Percentiles rank a stretch among this genome's conserved stretches.
These are phyloP conservation scores for Blennius ocellaris DNA, from an alignment of 2,113 vertebrate genomes.

Conservation along the genomic window DNA sequence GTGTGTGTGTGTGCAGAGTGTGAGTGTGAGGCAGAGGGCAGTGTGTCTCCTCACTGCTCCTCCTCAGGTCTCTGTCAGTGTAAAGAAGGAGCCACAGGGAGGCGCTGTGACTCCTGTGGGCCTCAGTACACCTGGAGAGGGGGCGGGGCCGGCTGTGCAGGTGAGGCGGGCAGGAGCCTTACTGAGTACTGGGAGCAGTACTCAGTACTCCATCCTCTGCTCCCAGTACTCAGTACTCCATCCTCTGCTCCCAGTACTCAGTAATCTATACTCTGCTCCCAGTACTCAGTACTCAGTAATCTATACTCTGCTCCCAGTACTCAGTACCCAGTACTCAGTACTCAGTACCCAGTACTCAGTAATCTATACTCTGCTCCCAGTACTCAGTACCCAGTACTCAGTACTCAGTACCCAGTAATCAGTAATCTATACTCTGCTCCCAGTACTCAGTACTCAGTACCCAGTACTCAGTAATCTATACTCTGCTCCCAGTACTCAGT, in stretches of 20 bases:
- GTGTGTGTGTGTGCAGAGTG: constrained; percentile 83
- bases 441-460: not conserved
- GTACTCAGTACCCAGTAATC: too few species aligned
- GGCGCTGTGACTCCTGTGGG: constrained; percentile 91
- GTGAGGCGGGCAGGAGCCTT: constrained; percentile 30
- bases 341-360: too few species aligned
- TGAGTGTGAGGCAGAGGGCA: constrained; percentile 89
- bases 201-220: not conserved
- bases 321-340: too few species aligned
- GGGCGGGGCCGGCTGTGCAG: constrained; percentile 76
- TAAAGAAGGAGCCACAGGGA: constrained; percentile 85
- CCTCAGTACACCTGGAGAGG: constrained; percentile 92
- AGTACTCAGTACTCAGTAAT: not conserved
- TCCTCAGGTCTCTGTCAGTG: constrained; percentile 93
- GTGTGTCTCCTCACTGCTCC: constrained; percentile 89
- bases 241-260: too few species aligned
- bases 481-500: too few species aligned
- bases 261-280: too few species aligned
- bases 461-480: not conserved
- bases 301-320: too few species aligned
- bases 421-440: too few species aligned
- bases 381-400: not conserved
- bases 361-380: not conserved
- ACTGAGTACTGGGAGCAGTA: too few species aligned
- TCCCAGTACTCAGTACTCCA: not conserved